These are phyloP conservation scores for Pipistrellus kuhlii DNA, from an alignment of 2,797 vertebrate genomes.

Conservation along the genomic window DNA sequence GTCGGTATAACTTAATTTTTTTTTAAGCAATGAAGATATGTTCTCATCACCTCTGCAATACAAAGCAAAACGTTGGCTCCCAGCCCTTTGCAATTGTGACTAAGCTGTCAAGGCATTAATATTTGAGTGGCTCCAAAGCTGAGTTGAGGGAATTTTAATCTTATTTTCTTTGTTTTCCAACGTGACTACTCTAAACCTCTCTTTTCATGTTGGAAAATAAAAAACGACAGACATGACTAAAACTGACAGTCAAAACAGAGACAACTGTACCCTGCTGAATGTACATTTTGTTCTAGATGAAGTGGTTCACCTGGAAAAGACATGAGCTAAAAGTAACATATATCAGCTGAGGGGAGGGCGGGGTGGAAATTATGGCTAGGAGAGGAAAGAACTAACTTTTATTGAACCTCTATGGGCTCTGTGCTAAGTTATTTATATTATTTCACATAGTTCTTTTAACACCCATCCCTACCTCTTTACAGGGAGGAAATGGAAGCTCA, in stretches of 20 bases:
- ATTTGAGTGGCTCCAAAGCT: constrained; percentile 65
- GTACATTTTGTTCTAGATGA: constrained; percentile 63
- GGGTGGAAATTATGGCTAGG: not conserved
- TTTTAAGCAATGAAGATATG: constrained; percentile 79
- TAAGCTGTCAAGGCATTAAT: constrained; percentile 59
- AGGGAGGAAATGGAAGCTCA: not conserved
- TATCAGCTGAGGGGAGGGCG: not conserved
- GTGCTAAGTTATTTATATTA: not conserved
- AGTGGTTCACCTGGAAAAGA: constrained; percentile 20
- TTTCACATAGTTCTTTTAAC: constrained; percentile 35
- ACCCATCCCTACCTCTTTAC: not conserved
- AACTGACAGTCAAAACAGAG: constrained; percentile 74
- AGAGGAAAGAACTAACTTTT: not conserved
- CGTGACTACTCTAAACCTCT: constrained; percentile 62
- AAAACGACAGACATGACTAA: constrained; percentile 65
- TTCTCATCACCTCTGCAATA: constrained; percentile 77
- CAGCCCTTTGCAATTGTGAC: constrained; percentile 46
- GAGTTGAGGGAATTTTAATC: constrained; percentile 76
- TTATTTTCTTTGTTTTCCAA: constrained; percentile 74
- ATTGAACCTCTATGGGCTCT: not conserved
- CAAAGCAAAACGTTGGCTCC: constrained; percentile 65
- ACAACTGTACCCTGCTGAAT: not conserved
- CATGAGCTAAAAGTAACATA: constrained; percentile 4
- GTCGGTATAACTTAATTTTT: constrained; percentile 80
- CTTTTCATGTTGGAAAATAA: constrained; percentile 73